A percentile compares a stretch with the other conserved stretches of the same genome.
Conservation (phyloP, 2,797 vertebrate species). For the Enteromius anoplus region DNA sequence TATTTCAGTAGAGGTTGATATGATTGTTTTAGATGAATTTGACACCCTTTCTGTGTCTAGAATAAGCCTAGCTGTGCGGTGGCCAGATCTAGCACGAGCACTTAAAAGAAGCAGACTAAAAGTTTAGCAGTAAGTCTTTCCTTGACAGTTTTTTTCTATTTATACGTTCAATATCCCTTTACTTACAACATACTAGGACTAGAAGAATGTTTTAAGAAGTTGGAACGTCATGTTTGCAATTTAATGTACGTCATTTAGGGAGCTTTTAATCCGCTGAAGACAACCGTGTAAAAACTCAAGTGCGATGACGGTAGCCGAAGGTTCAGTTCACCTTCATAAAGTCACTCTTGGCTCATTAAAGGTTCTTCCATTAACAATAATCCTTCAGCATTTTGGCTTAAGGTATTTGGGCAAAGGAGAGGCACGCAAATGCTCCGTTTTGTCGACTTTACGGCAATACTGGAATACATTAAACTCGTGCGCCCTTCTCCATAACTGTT, state of each 20-base stretch:
- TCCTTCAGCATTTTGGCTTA: conserved; percentile 60
- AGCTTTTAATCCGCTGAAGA: conserved; percentile 58
- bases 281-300: conserved; percentile 56
- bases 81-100: background rate
- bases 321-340: conserved; percentile 65
- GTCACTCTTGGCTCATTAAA: conserved; percentile 64
- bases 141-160: conserved; percentile 26
- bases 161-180: conserved; percentile 43
- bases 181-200: conserved; percentile 36
- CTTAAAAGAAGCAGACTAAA: background rate
- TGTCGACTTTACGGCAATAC: conserved; percentile 67
- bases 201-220: conserved; percentile 45
- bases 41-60: background rate
- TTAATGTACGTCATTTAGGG: conserved; percentile 55
- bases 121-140: conserved; percentile 22
- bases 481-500: conserved; percentile 66
- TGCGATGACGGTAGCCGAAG: conserved; percentile 52
- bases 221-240: conserved; percentile 51
- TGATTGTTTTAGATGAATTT: background rate
- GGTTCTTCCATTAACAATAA: conserved; percentile 64
- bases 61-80: background rate
- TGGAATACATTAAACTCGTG: conserved; percentile 65
- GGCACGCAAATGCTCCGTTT: conserved; percentile 56
- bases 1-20: background rate
- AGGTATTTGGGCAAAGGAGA: conserved; percentile 58